These are phyloP conservation scores for Meda fulgida DNA, from an alignment of 2,797 vertebrate species.

Conservation along the genomic window DNA sequence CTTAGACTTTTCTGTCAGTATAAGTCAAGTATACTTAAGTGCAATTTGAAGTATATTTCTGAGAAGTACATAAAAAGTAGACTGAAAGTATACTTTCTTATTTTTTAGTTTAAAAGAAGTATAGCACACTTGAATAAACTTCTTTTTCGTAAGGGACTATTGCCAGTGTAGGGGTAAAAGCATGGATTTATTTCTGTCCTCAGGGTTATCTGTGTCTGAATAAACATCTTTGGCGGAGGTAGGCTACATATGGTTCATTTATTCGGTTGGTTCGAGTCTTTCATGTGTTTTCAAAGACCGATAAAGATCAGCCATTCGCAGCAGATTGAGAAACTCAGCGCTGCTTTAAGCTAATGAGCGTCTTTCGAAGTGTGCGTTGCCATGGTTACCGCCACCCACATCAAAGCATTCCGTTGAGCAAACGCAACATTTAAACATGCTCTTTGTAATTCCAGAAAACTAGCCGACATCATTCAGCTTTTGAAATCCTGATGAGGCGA, in stretches of 20 bases:
- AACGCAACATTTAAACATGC: background rate
- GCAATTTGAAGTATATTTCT: too few species aligned
- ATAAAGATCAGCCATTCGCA: background rate
- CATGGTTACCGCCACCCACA: constrained; percentile 34
- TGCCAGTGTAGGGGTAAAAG: background rate
- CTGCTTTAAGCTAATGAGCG: constrained; percentile 17
- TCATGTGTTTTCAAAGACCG: background rate
- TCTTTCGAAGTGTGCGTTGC: constrained; percentile 3
- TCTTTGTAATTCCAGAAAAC: constrained; percentile 25
- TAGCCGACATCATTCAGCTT: background rate
- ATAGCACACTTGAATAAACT: too few species aligned
- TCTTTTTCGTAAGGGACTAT: too few species aligned
- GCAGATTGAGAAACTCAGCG: background rate
- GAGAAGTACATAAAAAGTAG: too few species aligned
- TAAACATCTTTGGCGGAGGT: background rate
- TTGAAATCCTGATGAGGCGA: constrained; percentile 12
- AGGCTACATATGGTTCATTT: background rate
- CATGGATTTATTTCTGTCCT: background rate
- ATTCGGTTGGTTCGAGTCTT: background rate
- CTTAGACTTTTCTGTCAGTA: too few species aligned
- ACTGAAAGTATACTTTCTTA: too few species aligned
- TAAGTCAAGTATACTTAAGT: too few species aligned
- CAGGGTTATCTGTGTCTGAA: background rate
- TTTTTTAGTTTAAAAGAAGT: too few species aligned
- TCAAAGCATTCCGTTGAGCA: constrained; percentile 4